Evolutionary conservation across 2,113 vertebrate species (phyloP), one percentile per base, ranked within the genome.

Genomic region (Chamaea fasciata): DNA sequence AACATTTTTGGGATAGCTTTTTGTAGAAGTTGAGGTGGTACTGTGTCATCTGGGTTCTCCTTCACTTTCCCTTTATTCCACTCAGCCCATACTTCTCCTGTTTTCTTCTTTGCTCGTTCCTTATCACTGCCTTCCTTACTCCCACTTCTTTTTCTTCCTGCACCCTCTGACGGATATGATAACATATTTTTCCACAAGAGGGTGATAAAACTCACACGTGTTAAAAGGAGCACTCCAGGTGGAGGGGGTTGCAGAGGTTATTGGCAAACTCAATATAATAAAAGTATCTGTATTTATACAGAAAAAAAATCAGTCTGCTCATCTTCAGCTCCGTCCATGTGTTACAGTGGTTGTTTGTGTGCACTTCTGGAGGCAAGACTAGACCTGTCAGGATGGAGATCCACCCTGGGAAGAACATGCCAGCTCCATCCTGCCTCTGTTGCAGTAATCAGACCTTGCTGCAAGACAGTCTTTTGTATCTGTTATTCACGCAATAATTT

Each of bases 171-270:
- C 1, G 2, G 65, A 44, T 76, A 93, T 17, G 35, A n/a, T 96
- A 86, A 49, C 27, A 6, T 60, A 24, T 23, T 93, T 89, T 96
- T 93, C 96, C 95, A 94, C 93, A 92, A 96, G 94, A 94, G 96
- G 87, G 90, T 92, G 94, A 83, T 89, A 93, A 95, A 93, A 91
- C 59, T 97, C 89, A 18, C 26, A 60, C 9, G 13, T 59, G 53
- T 73, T 2, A 65, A 73, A 90, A 77, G 0, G 26, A 74, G 63
- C 39, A 27, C 42, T 84, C 64, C 69, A 64, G 50, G 63, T 94
- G 50, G 19, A 64, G 30, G 59, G 60, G 24, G 17, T 78, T 84
- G 62, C 65, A 78, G 44, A 70, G 26, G 49, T 86, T 56, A 42
- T 35, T 75, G 78, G n/a, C 75, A 75, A 87, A 56, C 26, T 87